Conservation (phyloP, 1,140 invertebrate species). For the Lucilia sericata region DNA sequence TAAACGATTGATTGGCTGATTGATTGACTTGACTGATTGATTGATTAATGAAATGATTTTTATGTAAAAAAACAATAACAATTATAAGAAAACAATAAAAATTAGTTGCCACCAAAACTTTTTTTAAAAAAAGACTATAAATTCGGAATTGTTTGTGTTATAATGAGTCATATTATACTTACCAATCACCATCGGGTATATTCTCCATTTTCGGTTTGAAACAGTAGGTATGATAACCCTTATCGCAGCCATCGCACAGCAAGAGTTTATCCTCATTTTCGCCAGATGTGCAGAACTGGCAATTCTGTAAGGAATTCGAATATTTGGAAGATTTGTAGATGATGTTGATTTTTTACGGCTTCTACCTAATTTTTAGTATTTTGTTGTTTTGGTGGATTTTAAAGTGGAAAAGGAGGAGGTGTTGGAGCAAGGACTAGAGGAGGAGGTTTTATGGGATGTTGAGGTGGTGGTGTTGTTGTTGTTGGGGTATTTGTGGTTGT, state of each 20-base stretch:
- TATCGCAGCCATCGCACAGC: conserved; percentile 96
- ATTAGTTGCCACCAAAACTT: conserved; percentile 18
- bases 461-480: neutral
- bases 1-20: too few species aligned
- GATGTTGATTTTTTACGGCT: conserved; percentile 49
- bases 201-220: conserved; percentile 97
- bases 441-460: neutral
- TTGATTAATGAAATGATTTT: neutral
- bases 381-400: conserved; percentile 42
- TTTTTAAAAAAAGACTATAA: too few species aligned
- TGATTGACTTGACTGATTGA: neutral
- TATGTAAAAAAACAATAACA: neutral
- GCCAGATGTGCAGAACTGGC: conserved; percentile 95
- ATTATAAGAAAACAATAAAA: neutral
- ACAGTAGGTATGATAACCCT: conserved; percentile 98
- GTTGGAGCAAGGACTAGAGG: too few species aligned
- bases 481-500: neutral
- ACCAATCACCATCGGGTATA: conserved; percentile 98
- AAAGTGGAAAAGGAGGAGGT: too few species aligned
- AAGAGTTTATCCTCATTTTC: conserved; percentile 97
- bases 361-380: conserved; percentile 51
- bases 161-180: too few species aligned
- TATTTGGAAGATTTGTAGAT: conserved; percentile 65
- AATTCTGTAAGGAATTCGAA: conserved; percentile 81
- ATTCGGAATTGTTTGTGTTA: too few species aligned